These are phyloP conservation scores for Neomonachus schauinslandi DNA, from an alignment of 2,113 vertebrate genomes.

Conservation along the genomic window DNA sequence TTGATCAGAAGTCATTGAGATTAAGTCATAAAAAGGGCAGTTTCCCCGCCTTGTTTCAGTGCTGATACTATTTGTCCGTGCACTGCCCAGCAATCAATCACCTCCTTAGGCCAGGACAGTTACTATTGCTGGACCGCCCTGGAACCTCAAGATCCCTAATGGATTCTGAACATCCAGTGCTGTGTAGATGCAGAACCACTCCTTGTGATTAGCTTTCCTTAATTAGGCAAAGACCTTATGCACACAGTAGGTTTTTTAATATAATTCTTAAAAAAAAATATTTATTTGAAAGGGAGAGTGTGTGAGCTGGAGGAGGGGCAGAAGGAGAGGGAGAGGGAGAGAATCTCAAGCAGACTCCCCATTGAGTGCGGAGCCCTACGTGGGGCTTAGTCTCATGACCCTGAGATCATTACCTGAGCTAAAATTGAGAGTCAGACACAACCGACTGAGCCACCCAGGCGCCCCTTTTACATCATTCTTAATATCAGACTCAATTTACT, in stretches of 20 bases:
- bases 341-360: background rate
- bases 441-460: background rate
- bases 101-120: background rate
- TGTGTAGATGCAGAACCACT: background rate
- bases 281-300: background rate
- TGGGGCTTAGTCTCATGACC: background rate
- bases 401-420: background rate
- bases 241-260: background rate
- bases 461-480: background rate
- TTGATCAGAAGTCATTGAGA: background rate
- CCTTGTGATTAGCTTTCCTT: background rate
- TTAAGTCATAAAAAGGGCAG: background rate
- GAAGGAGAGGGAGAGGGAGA: background rate
- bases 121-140: background rate
- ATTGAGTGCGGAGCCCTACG: background rate
- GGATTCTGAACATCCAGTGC: background rate
- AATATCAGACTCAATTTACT: background rate
- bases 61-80: accelerated
- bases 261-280: background rate
- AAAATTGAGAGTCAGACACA: background rate
- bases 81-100: background rate
- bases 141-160: background rate
- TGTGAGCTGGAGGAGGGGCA: too few relatives aligned
- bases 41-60: background rate
- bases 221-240: background rate